A percentile compares a stretch with the other conserved stretches of the same genome.
These are phyloP conservation scores for Anabacerthia variegaticeps DNA, from an alignment of 2,797 vertebrate genomes.

Conservation along the genomic window DNA sequence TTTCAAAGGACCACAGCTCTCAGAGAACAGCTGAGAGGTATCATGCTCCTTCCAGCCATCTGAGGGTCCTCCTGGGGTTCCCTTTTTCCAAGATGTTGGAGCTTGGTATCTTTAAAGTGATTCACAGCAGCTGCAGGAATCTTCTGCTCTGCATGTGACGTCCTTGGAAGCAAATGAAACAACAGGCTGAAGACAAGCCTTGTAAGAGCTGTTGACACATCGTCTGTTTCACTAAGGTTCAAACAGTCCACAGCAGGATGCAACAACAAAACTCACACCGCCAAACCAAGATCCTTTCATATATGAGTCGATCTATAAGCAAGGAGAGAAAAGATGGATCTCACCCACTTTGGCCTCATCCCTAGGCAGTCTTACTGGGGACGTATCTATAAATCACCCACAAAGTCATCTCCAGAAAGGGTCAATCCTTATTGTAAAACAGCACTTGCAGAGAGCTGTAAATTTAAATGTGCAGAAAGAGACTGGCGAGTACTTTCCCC, in stretches of 20 bases:
- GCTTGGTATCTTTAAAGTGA: background rate
- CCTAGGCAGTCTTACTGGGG: background rate
- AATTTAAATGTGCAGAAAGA: slow-evolving; percentile 23
- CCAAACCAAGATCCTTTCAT: background rate
- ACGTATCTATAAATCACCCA: slow-evolving; percentile 15
- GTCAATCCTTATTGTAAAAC: slow-evolving; percentile 7
- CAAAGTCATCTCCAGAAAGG: slow-evolving; percentile 23
- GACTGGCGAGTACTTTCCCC: background rate
- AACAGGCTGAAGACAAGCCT: background rate
- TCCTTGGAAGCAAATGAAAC: slow-evolving; percentile 34
- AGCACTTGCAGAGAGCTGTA: background rate
- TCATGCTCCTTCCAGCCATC: background rate
- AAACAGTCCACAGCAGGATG: background rate
- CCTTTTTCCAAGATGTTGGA: background rate
- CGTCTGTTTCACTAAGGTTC: background rate
- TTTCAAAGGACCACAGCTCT: background rate
- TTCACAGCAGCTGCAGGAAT: background rate
- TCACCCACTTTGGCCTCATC: background rate
- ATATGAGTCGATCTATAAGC: background rate
- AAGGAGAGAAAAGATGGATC: background rate
- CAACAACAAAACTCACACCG: background rate
- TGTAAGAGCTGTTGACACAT: background rate
- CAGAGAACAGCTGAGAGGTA: background rate
- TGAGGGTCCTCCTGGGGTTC: background rate
- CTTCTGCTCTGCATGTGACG: background rate